phyloP scores from a whole-genome alignment of 2,888 invertebrate genomes.

The Ochropleura leucogaster region DNA sequence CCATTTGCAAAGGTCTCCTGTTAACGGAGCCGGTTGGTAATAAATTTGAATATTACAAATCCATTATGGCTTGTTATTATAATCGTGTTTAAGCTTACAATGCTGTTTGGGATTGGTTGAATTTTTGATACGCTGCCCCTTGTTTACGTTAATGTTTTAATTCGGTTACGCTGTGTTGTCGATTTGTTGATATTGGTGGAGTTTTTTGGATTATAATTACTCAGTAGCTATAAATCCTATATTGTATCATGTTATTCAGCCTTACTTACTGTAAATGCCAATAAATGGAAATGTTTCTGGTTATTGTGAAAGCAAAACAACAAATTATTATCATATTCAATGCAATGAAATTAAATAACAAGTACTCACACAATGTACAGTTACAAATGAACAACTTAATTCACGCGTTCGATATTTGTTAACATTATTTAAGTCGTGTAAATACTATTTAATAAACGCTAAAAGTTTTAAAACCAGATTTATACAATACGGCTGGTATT shows the following conservation, averaged over 20 bases:
- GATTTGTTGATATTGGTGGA: neutral
- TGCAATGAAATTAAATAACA: neutral
- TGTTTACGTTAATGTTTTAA: constrained; percentile 29
- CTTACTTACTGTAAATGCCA: too few relatives aligned
- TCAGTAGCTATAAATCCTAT: too few relatives aligned
- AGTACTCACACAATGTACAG: neutral
- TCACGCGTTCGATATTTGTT: neutral
- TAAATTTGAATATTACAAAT: constrained; percentile 65
- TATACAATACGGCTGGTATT: too few relatives aligned
- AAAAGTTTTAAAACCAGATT: too few relatives aligned
- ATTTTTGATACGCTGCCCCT: constrained; percentile 35
- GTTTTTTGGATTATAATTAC: neutral
- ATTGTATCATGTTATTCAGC: too few relatives aligned
- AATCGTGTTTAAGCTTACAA: constrained; percentile 49
- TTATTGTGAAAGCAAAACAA: neutral
- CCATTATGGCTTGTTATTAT: constrained; percentile 55
- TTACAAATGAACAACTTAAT: constrained; percentile 1
- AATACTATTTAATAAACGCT: neutral
- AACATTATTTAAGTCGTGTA: neutral
- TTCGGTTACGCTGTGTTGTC: neutral
- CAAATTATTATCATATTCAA: neutral
- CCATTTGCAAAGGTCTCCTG: constrained; percentile 52
- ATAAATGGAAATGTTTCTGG: neutral
- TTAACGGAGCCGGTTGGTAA: constrained; percentile 45
- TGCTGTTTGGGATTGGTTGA: constrained; percentile 28